Evolutionary conservation across 1,140 invertebrate genomes (phyloP).

Genomic region (Linepithema humile): DNA sequence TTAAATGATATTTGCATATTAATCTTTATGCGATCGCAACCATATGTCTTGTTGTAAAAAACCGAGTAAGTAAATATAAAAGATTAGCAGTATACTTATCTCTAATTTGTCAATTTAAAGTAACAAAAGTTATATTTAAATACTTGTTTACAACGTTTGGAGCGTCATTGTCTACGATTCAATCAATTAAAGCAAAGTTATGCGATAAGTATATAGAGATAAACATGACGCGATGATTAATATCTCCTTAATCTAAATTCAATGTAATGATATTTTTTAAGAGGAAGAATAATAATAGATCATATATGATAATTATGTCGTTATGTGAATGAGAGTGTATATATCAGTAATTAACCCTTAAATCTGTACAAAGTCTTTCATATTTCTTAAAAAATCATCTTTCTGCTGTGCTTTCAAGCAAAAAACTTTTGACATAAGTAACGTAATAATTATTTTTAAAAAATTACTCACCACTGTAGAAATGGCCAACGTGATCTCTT

Average conservation of each 20-base stretch:
- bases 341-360: not conserved
- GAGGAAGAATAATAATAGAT: not conserved
- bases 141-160: conserved; percentile 22
- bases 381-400: not conserved
- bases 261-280: conserved; percentile 2
- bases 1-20: not conserved
- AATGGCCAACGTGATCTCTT: conserved; percentile 81
- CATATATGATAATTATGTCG: not conserved
- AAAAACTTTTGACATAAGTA: not conserved
- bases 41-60: not conserved
- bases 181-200: conserved; percentile 6
- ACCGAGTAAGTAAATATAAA: not conserved
- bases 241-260: conserved; percentile 32
- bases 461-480: conserved; percentile 85
- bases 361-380: not conserved
- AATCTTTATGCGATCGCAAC: not conserved
- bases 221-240: conserved; percentile 15
- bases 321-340: not conserved
- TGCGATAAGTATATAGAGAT: conserved; percentile 43
- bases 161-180: not conserved
- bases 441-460: not conserved
- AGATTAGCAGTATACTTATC: not conserved
- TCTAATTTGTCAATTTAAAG: not conserved
- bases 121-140: conserved; percentile 37
- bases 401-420: not conserved